Evolutionary conservation across 2,113 vertebrate species (phyloP).

Genomic region (Fulmarus glacialis): DNA sequence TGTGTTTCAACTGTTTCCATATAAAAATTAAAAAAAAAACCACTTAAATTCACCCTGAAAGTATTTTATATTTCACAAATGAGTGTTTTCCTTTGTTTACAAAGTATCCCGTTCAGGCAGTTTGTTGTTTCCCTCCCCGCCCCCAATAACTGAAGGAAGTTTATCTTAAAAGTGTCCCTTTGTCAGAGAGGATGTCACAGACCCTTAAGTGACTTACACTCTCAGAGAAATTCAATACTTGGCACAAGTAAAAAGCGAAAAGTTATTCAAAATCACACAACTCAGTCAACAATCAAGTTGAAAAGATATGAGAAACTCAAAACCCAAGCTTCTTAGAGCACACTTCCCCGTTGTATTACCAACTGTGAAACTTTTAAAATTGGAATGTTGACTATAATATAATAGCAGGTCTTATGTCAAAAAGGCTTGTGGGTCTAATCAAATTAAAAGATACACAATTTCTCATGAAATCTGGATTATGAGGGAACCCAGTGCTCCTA

Average conservation of each 20-base stretch:
- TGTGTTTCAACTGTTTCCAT: slow-evolving; percentile 78
- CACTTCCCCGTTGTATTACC: neutral
- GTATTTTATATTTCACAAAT: neutral
- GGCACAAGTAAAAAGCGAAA: neutral
- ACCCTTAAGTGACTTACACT: neutral
- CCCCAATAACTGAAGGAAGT: neutral
- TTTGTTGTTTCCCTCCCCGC: neutral
- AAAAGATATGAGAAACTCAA: neutral
- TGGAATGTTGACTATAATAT: neutral
- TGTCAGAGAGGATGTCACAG: neutral
- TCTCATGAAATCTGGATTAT: neutral
- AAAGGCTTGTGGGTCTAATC: neutral
- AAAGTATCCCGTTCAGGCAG: accelerated
- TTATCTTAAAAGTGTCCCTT: neutral
- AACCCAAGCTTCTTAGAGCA: neutral
- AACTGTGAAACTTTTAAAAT: neutral
- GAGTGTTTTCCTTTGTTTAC: neutral
- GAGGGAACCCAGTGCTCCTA: neutral
- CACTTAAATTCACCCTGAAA: neutral
- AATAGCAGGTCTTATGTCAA: neutral
- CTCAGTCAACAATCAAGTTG: neutral
- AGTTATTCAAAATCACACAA: neutral
- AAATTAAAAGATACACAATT: neutral
- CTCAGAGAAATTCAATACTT: neutral
- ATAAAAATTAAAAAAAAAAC: neutral